A percentile compares a stretch with the other conserved stretches of the same genome.
These are phyloP conservation scores for Anolis apletophallus DNA, from an alignment of 2,797 vertebrate genomes.

Conservation along the genomic window DNA sequence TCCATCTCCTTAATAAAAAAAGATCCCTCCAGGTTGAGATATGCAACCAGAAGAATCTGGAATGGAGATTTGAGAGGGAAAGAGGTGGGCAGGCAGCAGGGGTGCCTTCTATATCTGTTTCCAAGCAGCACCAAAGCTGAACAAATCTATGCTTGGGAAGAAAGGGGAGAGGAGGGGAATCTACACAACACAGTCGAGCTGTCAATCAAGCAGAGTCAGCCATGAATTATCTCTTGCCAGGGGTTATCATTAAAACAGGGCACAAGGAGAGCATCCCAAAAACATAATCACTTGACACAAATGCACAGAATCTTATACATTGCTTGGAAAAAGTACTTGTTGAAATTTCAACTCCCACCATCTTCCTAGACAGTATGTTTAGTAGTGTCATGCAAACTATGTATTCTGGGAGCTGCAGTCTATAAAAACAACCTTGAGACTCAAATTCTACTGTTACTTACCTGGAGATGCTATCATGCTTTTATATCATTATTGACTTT, in stretches of 20 bases:
- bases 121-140: background rate
- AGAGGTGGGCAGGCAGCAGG: rapidly evolving
- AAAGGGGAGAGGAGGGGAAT: background rate
- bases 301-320: background rate
- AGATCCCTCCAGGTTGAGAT: background rate
- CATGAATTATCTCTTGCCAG: background rate
- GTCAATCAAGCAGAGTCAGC: background rate
- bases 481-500: too few species aligned
- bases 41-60: background rate
- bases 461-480: too few species aligned
- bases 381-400: too few species aligned
- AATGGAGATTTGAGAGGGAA: too few species aligned
- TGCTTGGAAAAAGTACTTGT: too few species aligned
- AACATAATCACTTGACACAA: too few species aligned
- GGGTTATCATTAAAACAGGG: background rate
- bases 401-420: too few species aligned
- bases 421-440: too few species aligned
- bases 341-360: too few species aligned
- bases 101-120: background rate
- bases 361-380: too few species aligned
- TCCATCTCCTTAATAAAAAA: background rate
- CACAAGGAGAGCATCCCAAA: background rate
- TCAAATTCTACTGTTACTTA: too few species aligned
- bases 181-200: background rate
- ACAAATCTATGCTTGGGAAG: background rate